Conservation (phyloP, 1,140 invertebrate genomes). For the Agrypnia vestita region DNA sequence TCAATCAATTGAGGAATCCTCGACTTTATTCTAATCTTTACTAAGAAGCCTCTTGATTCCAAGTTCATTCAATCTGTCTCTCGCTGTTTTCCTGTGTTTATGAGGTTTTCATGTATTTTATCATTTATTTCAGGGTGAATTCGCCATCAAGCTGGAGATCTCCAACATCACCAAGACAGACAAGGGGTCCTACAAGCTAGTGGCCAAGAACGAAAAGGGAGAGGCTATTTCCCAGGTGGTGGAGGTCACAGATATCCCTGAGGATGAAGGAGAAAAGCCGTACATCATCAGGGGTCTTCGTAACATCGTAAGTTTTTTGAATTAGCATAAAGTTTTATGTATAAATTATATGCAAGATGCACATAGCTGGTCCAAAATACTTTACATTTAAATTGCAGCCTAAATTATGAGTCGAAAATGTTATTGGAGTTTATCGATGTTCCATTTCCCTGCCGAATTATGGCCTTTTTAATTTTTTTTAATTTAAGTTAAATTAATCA, state of each 20-base stretch:
- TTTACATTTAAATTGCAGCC: too few relatives aligned
- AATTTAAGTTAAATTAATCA: too few relatives aligned
- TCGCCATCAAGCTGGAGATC: slow-evolving; percentile 90
- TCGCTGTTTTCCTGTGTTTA: background rate
- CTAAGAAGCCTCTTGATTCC: too few relatives aligned
- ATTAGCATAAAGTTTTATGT: too few relatives aligned
- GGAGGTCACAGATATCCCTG: slow-evolving; percentile 87
- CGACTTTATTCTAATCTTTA: too few relatives aligned
- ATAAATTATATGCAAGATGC: too few relatives aligned
- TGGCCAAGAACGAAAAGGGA: slow-evolving; percentile 94
- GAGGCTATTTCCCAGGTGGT: slow-evolving; percentile 93
- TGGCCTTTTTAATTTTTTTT: too few relatives aligned
- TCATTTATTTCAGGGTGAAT: slow-evolving; percentile 81
- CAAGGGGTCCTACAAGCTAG: slow-evolving; percentile 91
- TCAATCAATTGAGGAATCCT: too few relatives aligned
- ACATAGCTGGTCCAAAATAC: too few relatives aligned
- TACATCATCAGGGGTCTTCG: slow-evolving; percentile 83
- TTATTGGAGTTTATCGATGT: too few relatives aligned
- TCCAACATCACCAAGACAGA: slow-evolving; percentile 84
- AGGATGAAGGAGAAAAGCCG: slow-evolving; percentile 81
- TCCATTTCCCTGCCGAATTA: too few relatives aligned
- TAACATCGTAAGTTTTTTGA: slow-evolving; percentile 76
- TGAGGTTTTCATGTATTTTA: slow-evolving; percentile 38
- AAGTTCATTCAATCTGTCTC: background rate
- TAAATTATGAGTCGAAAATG: too few relatives aligned